Conservation (phyloP, 2,113 vertebrate species). For the Gallinago undulata region DNA sequence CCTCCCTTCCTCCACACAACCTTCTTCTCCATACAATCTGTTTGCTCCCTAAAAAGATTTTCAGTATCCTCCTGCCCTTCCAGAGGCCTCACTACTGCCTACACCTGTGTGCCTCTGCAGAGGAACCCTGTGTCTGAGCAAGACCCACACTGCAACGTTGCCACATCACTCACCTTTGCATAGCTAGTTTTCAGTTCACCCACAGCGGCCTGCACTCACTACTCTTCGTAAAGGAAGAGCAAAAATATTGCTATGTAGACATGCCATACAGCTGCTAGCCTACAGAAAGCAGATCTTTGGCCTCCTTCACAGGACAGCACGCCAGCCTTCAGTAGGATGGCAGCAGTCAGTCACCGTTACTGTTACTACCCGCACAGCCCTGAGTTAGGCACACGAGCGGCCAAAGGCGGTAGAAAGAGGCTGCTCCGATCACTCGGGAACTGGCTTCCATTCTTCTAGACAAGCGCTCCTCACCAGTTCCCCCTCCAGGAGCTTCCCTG, state of each 20-base stretch:
- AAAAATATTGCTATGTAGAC: rapidly evolving
- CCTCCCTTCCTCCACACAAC: neutral
- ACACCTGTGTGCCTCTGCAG: neutral
- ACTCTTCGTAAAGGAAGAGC: rapidly evolving
- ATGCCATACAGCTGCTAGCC: rapidly evolving
- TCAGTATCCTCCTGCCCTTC: neutral
- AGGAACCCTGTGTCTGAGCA: rapidly evolving
- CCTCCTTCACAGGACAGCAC: neutral
- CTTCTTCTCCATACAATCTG: neutral
- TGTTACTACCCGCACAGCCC: neutral
- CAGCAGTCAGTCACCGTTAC: neutral
- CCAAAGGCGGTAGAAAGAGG: neutral
- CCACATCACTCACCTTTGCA: rapidly evolving
- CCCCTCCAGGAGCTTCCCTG: neutral
- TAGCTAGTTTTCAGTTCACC: rapidly evolving
- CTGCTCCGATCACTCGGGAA: rapidly evolving
- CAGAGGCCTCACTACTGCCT: neutral
- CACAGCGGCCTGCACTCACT: neutral
- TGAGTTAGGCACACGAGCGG: neutral
- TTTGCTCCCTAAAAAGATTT: neutral
- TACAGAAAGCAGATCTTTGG: neutral
- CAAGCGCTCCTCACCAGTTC: rapidly evolving
- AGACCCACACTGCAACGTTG: rapidly evolving
- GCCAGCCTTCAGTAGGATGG: rapidly evolving
- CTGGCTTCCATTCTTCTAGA: rapidly evolving